Evolutionary conservation across 2,113 vertebrate genomes (phyloP), one percentile per base, ranked within the genome.

Genomic region (Daubentonia madagascariensis): DNA sequence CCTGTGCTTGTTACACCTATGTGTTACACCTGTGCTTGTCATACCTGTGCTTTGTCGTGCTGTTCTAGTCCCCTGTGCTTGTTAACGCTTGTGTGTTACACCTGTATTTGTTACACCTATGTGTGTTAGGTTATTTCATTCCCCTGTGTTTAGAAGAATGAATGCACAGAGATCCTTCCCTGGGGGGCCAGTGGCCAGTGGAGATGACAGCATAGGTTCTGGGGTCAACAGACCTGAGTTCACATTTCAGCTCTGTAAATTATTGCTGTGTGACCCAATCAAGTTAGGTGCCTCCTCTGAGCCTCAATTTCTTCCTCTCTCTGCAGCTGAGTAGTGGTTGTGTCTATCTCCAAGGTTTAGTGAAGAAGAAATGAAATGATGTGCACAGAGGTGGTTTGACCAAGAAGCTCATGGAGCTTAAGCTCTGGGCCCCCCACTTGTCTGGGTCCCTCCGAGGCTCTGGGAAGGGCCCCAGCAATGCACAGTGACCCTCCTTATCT

Each of bases 341-440:
- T 4, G 16, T 10, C 61, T 76, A 32, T 30, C 25, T 32, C 30
- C 37, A 16, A 0, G 5, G 32, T 8, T 45, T 45, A 30, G 12
- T 2, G 32, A 59, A 35, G 61, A 30, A 30, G 3, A 1, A 2
- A 0, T 0, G 9, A n/a, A 18, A 52, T 10, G 50, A 5, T 4
- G 2, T 35, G 1, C 1, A 0, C 1, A 0, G 43, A 48, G 84
- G 28, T 28, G 61, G 25, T 40, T 8, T 84, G 54, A 12, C 8
- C 0, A 6, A 20, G 45, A 5, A 20, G 17, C 14, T 83, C 70
- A 3, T 0, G 8, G 43, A 7, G 2, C 59, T 17, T 20, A 4
- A 1, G 3, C 25, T n/a, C 13, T 28, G 59, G 9, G 76, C 10
- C 89, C 84, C 48, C 16, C 0, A 0, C 5, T 7, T 2, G 8